Percentiles rank a stretch among this genome's conserved stretches.
Conservation (phyloP, 2,888 invertebrate species). For the Lithophane ornitopus region DNA sequence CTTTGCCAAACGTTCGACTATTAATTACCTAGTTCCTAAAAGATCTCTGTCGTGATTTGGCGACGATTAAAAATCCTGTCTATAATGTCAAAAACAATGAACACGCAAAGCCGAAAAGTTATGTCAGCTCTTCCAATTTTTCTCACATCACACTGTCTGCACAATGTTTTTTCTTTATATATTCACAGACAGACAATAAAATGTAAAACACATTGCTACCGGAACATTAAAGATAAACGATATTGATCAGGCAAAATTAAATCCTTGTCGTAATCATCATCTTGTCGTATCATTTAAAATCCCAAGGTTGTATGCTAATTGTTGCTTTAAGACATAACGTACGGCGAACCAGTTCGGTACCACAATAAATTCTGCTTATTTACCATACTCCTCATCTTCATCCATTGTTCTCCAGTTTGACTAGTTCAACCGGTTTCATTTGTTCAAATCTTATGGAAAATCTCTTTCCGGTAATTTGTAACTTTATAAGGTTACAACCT, state of each 20-base stretch:
- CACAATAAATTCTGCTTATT: constrained; percentile 8
- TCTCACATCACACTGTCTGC: neutral
- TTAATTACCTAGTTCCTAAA: no score
- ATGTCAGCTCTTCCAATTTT: neutral
- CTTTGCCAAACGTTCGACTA: neutral
- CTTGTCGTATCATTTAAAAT: neutral
- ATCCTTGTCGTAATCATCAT: neutral
- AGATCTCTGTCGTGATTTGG: neutral
- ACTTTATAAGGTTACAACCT: no score
- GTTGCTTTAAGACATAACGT: neutral
- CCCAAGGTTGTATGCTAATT: constrained; percentile 45
- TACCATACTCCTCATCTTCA: constrained; percentile 9
- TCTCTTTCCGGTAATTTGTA: neutral
- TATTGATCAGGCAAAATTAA: constrained; percentile 18
- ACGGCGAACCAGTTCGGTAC: constrained; percentile 30
- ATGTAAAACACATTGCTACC: neutral
- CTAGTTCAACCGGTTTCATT: constrained; percentile 27
- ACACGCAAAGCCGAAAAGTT: neutral
- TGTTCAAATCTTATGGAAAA: constrained; percentile 11
- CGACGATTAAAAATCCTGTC: neutral
- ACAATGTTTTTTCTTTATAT: neutral
- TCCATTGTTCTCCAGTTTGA: constrained; percentile 25
- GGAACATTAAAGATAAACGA: neutral
- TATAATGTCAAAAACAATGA: neutral
- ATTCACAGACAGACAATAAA: neutral